Base-by-base conservation (phyloP, 2,888 invertebrate species). In the Tenthredo livida region DNA sequence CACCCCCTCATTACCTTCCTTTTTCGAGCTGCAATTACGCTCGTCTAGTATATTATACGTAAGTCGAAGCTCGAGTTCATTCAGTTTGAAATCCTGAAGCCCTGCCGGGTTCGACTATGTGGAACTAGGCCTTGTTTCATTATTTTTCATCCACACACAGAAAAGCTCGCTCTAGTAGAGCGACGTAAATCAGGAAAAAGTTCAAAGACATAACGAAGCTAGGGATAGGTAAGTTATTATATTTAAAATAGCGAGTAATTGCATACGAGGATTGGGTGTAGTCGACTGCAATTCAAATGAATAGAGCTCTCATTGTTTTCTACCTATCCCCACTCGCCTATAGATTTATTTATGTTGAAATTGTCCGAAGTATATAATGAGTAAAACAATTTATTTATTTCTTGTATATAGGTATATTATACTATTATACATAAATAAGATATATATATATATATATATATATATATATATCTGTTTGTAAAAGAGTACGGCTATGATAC, bases 401-500 rank as follows among this genome's bases (percentile, higher is more conserved):
- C 17, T 12, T 33, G 17, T 80, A 40, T 37, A 58, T 61, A 50
- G 15, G 33, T 54, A 40, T 80, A 29, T 33, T 33, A 33, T 33
- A 33, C 4, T 9, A 25, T 47, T 15, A 25, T 47, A 43, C 7
- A 65, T 72, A 54, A 15, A 33, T 29, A 70, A 73, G 21, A 25
- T 43, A 84, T n/a, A n/a, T n/a, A n/a, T n/a, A n/a, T n/a, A n/a
- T n/a, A n/a, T n/a, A n/a, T n/a, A n/a, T n/a, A n/a, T n/a, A n/a
- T n/a, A n/a, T n/a, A n/a, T n/a, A n/a, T n/a, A n/a, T 43, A 47
- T 47, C 43, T 47, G n/a, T 70, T 70, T 70, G 29, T 70, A 70
- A 70, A 70, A 37, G 37, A 10, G 33, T 33, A 70, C 70, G n/a
- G n/a, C 70, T 37, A 70, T 70, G 17, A 10, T 73, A 43, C 40